These are phyloP conservation scores for Nettapus auritus DNA, from an alignment of 2,113 vertebrate species.

Conservation along the genomic window DNA sequence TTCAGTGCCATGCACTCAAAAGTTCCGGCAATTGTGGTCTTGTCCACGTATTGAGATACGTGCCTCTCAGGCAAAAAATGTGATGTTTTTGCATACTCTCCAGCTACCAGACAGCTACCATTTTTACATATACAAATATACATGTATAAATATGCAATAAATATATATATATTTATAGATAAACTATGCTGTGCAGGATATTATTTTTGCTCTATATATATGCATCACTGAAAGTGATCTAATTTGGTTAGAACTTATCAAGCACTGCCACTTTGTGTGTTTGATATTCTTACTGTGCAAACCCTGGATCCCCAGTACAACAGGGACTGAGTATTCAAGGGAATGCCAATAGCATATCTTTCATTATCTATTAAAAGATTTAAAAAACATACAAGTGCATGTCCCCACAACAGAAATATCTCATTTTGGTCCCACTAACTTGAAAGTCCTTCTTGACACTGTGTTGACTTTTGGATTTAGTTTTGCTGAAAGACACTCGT, in stretches of 20 bases:
- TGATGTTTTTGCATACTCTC: rapidly evolving
- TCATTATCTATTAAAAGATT: neutral
- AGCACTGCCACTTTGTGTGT: neutral
- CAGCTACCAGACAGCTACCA: neutral
- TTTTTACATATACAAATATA: neutral
- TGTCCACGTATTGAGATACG: neutral
- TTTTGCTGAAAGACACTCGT: neutral
- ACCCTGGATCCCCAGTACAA: neutral
- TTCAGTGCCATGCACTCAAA: neutral
- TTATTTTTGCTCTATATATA: neutral
- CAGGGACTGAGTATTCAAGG: neutral
- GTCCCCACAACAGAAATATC: neutral
- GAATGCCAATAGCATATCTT: neutral
- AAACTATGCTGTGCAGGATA: neutral
- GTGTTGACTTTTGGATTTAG: neutral
- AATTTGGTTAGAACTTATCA: neutral
- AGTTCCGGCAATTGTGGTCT: neutral
- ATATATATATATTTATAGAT: neutral
- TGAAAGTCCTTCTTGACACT: neutral
- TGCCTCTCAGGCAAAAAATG: neutral
- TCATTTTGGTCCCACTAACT: neutral
- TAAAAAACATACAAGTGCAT: neutral
- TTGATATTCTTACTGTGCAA: neutral
- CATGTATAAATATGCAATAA: neutral
- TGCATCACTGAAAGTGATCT: neutral